phyloP scores from a whole-genome alignment of 2,888 invertebrate species.

The Nasonovia ribisnigri region DNA sequence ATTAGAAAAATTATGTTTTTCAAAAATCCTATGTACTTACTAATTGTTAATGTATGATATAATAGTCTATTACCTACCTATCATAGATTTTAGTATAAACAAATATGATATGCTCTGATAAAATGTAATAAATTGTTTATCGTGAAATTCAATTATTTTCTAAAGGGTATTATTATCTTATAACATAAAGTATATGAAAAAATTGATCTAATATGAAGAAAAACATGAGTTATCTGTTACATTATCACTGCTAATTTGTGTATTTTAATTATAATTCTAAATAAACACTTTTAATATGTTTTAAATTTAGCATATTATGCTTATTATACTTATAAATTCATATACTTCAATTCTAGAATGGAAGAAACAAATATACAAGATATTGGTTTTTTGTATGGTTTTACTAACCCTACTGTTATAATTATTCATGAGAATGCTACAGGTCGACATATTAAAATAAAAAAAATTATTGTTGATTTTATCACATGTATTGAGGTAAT shows the following conservation, averaged over 20 bases:
- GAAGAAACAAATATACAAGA: constrained; percentile 96
- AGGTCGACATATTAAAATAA: constrained; percentile 96
- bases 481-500: constrained; percentile 89
- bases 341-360: constrained; percentile 75
- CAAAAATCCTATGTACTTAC: background rate
- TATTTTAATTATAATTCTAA: background rate
- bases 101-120: background rate
- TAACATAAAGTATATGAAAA: background rate
- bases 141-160: background rate
- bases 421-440: constrained; percentile 94
- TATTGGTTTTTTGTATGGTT: constrained; percentile 95
- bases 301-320: background rate
- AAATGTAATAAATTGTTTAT: background rate
- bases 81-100: background rate
- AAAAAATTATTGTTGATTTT: constrained; percentile 92
- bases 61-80: background rate
- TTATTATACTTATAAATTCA: constrained; percentile 67
- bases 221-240: background rate
- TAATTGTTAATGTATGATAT: background rate
- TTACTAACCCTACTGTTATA: constrained; percentile 91
- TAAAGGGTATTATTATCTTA: background rate
- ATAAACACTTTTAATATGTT: background rate
- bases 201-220: background rate
- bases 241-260: background rate
- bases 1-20: background rate